Percentiles rank a stretch among this genome's conserved stretches.
Conservation (phyloP, 2,797 vertebrate genomes). For the Pygocentrus nattereri region DNA sequence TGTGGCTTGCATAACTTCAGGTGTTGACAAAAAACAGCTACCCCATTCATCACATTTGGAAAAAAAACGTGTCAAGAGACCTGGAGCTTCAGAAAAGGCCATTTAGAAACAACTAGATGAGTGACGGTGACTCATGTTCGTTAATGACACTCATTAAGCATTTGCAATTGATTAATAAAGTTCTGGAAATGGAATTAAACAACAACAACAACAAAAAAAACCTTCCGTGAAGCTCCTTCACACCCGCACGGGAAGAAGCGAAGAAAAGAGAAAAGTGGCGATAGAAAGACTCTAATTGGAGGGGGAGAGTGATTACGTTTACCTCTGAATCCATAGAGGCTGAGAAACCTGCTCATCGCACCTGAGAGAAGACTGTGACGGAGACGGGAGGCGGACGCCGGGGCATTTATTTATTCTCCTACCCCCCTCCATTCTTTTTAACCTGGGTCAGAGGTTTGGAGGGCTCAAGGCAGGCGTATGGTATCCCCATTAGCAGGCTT, state of each 20-base stretch:
- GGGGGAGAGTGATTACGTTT: background rate
- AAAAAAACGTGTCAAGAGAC: background rate
- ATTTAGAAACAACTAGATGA: background rate
- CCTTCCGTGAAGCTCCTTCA: background rate
- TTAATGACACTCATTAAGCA: background rate
- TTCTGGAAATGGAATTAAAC: conserved; percentile 4
- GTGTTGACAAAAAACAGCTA: background rate
- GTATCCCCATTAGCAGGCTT: conserved; percentile 7
- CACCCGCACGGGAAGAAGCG: too few species aligned
- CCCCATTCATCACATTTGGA: background rate
- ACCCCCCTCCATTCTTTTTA: background rate
- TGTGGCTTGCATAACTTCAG: background rate
- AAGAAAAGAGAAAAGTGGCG: background rate
- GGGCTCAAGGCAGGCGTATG: background rate
- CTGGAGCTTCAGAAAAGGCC: background rate
- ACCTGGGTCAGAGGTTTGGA: background rate
- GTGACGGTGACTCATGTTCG: background rate
- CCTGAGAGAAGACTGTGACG: background rate
- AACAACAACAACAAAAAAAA: background rate
- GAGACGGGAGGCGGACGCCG: background rate
- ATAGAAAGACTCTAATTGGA: background rate
- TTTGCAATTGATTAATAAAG: background rate
- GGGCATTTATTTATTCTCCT: background rate
- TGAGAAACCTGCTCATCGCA: background rate
- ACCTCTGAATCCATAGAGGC: background rate